phyloP scores from a whole-genome alignment of 2,113 vertebrate genomes.

The Antennarius striatus region DNA sequence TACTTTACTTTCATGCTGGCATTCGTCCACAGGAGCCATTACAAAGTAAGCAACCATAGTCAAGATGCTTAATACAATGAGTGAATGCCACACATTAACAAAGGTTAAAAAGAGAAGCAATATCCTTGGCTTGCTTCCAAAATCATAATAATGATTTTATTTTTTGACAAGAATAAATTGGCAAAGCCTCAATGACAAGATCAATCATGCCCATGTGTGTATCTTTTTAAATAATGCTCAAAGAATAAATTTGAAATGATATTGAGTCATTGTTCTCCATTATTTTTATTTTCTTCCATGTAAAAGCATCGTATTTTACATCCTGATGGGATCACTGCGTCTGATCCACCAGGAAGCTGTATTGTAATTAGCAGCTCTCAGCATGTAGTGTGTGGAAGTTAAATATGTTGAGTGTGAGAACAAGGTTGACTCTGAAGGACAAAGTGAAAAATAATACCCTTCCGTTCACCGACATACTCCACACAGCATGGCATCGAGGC shows the following conservation, averaged over 20 bases:
- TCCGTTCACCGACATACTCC: neutral
- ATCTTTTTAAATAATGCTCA: neutral
- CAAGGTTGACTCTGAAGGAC: neutral
- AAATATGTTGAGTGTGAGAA: constrained; percentile 14
- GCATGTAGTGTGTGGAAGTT: constrained; percentile 24
- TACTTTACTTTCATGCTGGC: constrained; percentile 42
- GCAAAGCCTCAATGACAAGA: neutral
- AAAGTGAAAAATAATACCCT: neutral
- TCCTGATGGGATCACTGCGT: constrained; percentile 4
- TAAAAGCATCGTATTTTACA: constrained; percentile 17
- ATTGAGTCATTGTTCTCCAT: too few relatives aligned
- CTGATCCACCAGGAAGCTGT: constrained; percentile 27
- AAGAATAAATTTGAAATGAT: neutral
- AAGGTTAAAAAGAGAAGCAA: constrained; percentile 36
- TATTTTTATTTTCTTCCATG: neutral
- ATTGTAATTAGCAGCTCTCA: constrained; percentile 68
- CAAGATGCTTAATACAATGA: constrained; percentile 25
- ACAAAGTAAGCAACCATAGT: constrained; percentile 54
- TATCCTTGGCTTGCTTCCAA: constrained; percentile 13
- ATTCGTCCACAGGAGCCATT: constrained; percentile 50
- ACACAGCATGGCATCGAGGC: neutral
- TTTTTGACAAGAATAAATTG: neutral
- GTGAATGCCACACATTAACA: constrained; percentile 25
- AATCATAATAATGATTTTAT: neutral
- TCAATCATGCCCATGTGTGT: neutral